Percentiles rank a stretch among this genome's conserved stretches.
phyloP scores from a whole-genome alignment of 1,140 invertebrate species.

The Drosophila kohkoa region DNA sequence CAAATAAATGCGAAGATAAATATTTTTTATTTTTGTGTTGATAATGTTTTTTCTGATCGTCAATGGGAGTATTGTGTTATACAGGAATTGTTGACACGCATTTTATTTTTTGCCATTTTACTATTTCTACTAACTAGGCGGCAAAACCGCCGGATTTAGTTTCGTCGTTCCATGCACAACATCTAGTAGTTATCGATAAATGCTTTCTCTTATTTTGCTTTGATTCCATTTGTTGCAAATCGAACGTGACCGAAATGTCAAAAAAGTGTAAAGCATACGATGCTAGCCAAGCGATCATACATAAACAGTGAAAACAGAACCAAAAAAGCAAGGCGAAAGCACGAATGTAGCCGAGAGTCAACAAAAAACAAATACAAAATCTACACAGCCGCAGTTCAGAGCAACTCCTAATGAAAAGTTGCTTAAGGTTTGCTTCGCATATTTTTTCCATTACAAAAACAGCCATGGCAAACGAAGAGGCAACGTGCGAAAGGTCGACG shows the following conservation, averaged over 20 bases:
- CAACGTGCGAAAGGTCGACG: too few species aligned
- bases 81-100: too few species aligned
- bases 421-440: conserved; percentile 13
- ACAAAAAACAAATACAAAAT: conserved; percentile 21
- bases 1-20: not conserved
- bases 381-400: conserved; percentile 24
- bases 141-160: too few species aligned
- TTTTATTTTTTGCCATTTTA: too few species aligned
- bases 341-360: conserved; percentile 8
- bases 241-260: too few species aligned
- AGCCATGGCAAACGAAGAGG: not conserved
- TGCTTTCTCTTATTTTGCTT: not conserved
- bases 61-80: too few species aligned
- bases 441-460: not conserved
- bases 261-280: too few species aligned
- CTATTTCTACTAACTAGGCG: too few species aligned
- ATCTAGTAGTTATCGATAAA: not conserved
- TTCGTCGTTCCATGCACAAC: not conserved
- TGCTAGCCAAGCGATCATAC: too few species aligned
- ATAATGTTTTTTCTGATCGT: too few species aligned
- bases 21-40: too few species aligned
- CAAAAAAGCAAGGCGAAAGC: not conserved
- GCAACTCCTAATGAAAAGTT: conserved; percentile 24
- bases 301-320: too few species aligned
- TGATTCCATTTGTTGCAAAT: not conserved